Percentiles rank a stretch among this genome's conserved stretches.
These are phyloP conservation scores for Sisyra nigra DNA, from an alignment of 2,888 invertebrate genomes.

Conservation along the genomic window DNA sequence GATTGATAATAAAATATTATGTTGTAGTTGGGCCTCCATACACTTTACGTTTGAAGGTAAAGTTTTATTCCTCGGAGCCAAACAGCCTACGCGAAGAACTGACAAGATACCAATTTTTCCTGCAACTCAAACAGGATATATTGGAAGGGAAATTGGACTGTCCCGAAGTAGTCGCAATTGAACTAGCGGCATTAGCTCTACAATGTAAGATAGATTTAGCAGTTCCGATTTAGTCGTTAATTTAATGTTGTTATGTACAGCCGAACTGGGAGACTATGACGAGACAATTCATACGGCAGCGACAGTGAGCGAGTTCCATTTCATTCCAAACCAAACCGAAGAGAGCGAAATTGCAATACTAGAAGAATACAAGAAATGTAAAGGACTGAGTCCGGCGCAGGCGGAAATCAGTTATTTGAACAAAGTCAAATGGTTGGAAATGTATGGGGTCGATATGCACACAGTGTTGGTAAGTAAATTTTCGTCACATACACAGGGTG, in stretches of 20 bases:
- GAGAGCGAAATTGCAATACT: conserved; percentile 90
- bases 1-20: conserved; percentile 8
- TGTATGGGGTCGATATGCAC: conserved; percentile 99
- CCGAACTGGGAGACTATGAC: conserved; percentile 96
- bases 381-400: conserved; percentile 80
- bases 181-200: conserved; percentile 78
- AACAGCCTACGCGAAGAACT: conserved; percentile 92
- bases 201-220: conserved; percentile 62
- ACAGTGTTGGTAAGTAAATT: conserved; percentile 53
- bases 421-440: conserved; percentile 92
- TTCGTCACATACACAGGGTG: neutral
- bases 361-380: conserved; percentile 77
- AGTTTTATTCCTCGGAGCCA: conserved; percentile 98
- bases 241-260: conserved; percentile 26
- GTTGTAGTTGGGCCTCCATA: conserved; percentile 89
- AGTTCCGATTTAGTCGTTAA: neutral
- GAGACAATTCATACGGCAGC: conserved; percentile 83
- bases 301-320: conserved; percentile 94
- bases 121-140: conserved; percentile 93
- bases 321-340: conserved; percentile 91
- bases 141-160: conserved; percentile 81
- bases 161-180: conserved; percentile 71
- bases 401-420: conserved; percentile 91
- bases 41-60: conserved; percentile 87
- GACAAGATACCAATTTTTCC: conserved; percentile 94